These are phyloP conservation scores for Manis javanica DNA, from an alignment of 2,797 vertebrate genomes.

Conservation along the genomic window DNA sequence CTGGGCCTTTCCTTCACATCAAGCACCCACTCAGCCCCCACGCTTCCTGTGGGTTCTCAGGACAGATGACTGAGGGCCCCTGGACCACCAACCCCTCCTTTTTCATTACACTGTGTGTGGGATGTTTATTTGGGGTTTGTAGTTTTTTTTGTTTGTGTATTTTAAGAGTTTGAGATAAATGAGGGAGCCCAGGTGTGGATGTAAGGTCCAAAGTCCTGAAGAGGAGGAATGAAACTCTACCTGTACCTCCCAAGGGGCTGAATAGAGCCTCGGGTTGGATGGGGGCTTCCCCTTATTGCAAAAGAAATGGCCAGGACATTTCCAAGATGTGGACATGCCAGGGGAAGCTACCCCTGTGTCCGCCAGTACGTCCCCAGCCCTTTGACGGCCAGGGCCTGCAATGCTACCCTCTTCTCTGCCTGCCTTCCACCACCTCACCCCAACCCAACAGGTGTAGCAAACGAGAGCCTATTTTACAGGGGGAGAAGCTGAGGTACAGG, in stretches of 20 bases:
- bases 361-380: neutral
- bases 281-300: neutral
- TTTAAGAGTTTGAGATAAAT: neutral
- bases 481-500: neutral
- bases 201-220: neutral
- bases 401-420: neutral
- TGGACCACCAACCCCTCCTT: neutral
- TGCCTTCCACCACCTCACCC: rapidly evolving
- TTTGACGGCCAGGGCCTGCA: rapidly evolving
- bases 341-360: neutral
- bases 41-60: neutral
- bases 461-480: neutral
- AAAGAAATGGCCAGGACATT: neutral
- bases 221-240: neutral
- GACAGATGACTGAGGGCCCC: neutral
- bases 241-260: neutral
- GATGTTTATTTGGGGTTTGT: neutral
- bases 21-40: neutral
- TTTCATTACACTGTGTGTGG: neutral
- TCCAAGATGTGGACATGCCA: neutral
- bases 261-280: neutral
- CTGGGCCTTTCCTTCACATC: neutral
- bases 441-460: neutral
- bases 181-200: neutral
- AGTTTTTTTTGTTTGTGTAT: neutral